A percentile compares a stretch with the other conserved stretches of the same genome.
Evolutionary conservation across 2,113 vertebrate genomes (phyloP).

Genomic region (Amazona guildingii): DNA sequence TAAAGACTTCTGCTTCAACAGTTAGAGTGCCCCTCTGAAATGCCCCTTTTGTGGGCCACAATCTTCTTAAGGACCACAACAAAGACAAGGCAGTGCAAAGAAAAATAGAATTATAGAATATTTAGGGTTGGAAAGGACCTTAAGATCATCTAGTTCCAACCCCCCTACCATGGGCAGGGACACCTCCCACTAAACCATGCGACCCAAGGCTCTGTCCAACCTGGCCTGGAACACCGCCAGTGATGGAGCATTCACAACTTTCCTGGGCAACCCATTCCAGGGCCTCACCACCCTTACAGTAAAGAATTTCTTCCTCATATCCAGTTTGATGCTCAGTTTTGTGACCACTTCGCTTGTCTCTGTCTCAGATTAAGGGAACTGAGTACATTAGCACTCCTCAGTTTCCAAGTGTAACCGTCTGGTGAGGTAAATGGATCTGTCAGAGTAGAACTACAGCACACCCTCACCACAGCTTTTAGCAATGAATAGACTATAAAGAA

Average conservation of each 20-base stretch:
- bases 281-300: no score
- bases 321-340: background rate
- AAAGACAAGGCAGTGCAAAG: background rate
- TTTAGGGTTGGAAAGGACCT: no score
- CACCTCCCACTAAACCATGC: no score
- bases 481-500: background rate
- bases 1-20: background rate
- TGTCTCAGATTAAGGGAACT: background rate
- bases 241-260: no score
- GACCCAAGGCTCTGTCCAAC: no score
- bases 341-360: background rate
- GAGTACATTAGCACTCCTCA: background rate
- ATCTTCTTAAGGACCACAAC: background rate
- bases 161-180: no score
- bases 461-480: background rate
- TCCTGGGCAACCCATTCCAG: no score
- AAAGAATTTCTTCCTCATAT: no score
- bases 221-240: no score
- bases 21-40: background rate
- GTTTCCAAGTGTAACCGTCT: background rate
- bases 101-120: background rate
- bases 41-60: background rate
- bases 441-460: background rate
- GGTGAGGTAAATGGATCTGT: background rate
- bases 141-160: no score